Evolutionary conservation across 64 coral and sea anemone species (phyloP).

Genomic region (Exaiptasia diaphana): DNA sequence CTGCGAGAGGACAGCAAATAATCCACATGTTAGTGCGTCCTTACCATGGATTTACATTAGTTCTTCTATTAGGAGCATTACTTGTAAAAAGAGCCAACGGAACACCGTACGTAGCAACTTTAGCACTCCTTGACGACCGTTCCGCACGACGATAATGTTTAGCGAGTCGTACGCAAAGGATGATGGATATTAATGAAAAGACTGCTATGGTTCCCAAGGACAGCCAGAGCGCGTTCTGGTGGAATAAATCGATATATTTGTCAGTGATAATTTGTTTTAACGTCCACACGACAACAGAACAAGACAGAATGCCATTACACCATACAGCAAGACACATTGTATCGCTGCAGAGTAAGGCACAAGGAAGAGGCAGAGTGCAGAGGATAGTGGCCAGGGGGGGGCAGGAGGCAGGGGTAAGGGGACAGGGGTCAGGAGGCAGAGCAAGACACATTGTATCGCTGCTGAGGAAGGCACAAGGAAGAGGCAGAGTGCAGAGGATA

Average conservation of each 20-base stretch:
- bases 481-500: no score
- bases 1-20: neutral
- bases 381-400: no score
- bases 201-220: constrained; percentile 39
- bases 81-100: neutral
- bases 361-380: no score
- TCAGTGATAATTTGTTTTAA: neutral
- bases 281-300: neutral
- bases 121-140: neutral
- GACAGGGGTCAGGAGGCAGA: no score
- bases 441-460: no score
- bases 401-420: no score
- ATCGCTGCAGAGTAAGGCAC: no score
- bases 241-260: neutral
- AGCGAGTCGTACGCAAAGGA: constrained; percentile 55
- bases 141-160: constrained; percentile 41
- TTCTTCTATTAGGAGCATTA: neutral
- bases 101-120: neutral
- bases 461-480: no score
- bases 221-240: constrained; percentile 49
- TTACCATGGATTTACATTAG: neutral
- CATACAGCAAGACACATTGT: no score
- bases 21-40: neutral
- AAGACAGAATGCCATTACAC: neutral
- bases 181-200: constrained; percentile 48